These are phyloP conservation scores for Pelecanus crispus DNA, from an alignment of 2,113 vertebrate genomes.

Conservation along the genomic window DNA sequence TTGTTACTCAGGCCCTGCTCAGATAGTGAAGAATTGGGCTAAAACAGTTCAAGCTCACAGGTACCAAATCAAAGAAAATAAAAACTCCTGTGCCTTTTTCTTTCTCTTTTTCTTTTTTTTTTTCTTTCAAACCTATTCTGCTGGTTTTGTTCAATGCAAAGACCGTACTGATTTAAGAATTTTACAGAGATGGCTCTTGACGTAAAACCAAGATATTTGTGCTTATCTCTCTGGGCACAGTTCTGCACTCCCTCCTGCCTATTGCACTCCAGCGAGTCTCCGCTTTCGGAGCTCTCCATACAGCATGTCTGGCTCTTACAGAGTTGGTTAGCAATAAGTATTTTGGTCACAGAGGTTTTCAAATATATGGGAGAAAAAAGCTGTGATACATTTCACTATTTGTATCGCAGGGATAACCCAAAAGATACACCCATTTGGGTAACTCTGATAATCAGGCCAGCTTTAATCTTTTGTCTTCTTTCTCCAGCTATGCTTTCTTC, in stretches of 20 bases:
- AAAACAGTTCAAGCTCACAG: neutral
- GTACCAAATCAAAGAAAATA: neutral
- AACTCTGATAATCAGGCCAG: neutral
- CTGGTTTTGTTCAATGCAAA: neutral
- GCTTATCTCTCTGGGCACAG: neutral
- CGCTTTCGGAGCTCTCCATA: neutral
- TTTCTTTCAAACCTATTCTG: neutral
- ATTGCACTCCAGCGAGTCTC: neutral
- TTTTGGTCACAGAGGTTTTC: neutral
- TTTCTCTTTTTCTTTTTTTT: fast-evolving
- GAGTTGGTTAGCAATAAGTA: neutral
- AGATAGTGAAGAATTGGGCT: neutral
- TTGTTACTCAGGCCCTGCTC: neutral
- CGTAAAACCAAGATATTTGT: fast-evolving
- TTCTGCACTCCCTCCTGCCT: neutral
- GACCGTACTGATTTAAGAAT: neutral
- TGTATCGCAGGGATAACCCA: neutral
- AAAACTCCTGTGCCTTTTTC: neutral
- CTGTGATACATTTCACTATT: fast-evolving
- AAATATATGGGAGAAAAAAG: neutral
- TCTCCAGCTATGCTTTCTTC: neutral
- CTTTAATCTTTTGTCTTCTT: neutral
- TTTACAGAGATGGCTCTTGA: neutral
- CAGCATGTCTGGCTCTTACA: neutral
- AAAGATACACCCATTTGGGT: fast-evolving